Percentiles rank a stretch among this genome's conserved stretches.
Evolutionary conservation across 2,113 vertebrate genomes (phyloP).

Genomic region (Hemiprocne comata): DNA sequence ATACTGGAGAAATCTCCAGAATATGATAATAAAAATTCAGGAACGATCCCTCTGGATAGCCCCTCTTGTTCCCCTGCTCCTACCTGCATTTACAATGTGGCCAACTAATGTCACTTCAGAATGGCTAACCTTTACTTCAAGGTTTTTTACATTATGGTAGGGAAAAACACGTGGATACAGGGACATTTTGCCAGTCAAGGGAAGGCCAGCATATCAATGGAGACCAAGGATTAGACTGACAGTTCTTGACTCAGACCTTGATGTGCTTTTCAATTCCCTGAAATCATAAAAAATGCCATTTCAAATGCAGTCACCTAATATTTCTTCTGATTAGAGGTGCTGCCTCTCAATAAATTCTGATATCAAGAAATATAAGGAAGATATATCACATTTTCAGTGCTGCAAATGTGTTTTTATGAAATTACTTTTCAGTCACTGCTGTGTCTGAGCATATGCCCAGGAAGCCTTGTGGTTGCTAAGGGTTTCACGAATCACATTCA

Average conservation of each 20-base stretch:
- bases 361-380: background rate
- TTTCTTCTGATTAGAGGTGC: background rate
- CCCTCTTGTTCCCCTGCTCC: background rate
- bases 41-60: background rate
- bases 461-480: slow-evolving; percentile 37
- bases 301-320: background rate
- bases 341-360: background rate
- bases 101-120: background rate
- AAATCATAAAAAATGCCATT: background rate
- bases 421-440: slow-evolving; percentile 4
- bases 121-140: background rate
- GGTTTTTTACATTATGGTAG: background rate
- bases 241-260: background rate
- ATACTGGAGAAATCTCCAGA: background rate
- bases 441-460: slow-evolving; percentile 22
- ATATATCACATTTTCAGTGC: background rate
- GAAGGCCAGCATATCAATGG: background rate
- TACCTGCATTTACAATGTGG: rapidly evolving
- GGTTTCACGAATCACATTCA: slow-evolving; percentile 38
- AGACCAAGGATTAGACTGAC: background rate
- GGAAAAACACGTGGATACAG: background rate
- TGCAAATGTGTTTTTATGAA: background rate
- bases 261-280: background rate
- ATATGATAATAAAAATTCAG: background rate
- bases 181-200: background rate